Evolutionary conservation across 2,113 vertebrate species (phyloP), one percentile per base, ranked within the genome.

Genomic region (Prinia subflava): DNA sequence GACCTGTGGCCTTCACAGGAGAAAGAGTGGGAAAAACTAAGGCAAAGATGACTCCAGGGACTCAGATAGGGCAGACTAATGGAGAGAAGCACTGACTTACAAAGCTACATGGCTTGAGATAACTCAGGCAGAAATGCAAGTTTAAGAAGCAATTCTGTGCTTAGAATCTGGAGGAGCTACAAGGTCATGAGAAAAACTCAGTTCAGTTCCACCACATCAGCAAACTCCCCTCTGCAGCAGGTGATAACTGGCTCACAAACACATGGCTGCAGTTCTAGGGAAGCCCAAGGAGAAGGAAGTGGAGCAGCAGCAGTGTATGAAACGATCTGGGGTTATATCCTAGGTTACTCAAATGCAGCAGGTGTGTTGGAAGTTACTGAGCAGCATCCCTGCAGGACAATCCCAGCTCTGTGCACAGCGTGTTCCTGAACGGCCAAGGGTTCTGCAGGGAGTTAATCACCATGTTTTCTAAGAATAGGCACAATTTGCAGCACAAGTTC

Each of bases 341-440:
- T 17, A 49, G 1, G 13, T 56, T 35, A 28, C 22, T 82, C 52
- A 33, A 37, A 71, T 59, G 39, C 52, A 63, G 14, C 24, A 63
- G 70, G n/a, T 52, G 31, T 30, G 20, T 30, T 71, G 20, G 37
- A 87, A 92, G 68, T 23, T 59, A 27, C 68, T 30, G 52, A 70
- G 65, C 64, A 78, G 42, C 41, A 60, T 42, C 77, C 52, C 25
- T 37, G 28, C 60, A 91, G 74, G 62, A 78, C 23, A 75, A 55
- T 22, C 31, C 39, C 84, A 55, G 1, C 25, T 44, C 46, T 28
- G 10, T 16, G 44, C 30, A 46, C 49, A 33, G 27, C 0, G 0
- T 25, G 24, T 12, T 47, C 81, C 63, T 47, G 28, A 35, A 30
- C 0, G 0, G 30, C 22, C 50, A 27, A 52, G 46, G 55, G 31